Evolutionary conservation across 2,113 vertebrate species (phyloP).

Genomic region (Zonotrichia leucophrys): DNA sequence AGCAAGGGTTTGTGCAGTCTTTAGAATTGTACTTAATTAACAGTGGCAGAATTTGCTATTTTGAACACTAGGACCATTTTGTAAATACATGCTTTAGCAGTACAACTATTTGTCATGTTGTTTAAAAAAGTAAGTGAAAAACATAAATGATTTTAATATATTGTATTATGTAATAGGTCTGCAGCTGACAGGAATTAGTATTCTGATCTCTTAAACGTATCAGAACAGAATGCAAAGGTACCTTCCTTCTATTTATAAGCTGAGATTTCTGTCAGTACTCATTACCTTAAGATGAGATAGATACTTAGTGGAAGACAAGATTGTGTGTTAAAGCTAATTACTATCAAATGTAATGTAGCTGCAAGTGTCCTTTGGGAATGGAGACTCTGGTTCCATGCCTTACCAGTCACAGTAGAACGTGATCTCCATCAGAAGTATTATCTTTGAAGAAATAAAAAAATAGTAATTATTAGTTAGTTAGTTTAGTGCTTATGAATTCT

Average conservation of each 20-base stretch:
- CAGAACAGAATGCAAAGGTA: slow-evolving; percentile 59
- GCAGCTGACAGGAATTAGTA: slow-evolving; percentile 63
- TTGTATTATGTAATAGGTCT: slow-evolving; percentile 57
- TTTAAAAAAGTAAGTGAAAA: background rate
- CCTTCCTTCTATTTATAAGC: slow-evolving; percentile 67
- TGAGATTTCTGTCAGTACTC: slow-evolving; percentile 63
- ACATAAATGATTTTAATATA: background rate
- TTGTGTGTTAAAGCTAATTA: slow-evolving; percentile 59
- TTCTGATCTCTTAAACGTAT: slow-evolving; percentile 70
- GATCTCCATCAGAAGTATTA: background rate
- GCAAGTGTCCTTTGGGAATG: background rate
- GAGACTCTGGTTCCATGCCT: background rate
- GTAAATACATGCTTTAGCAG: background rate
- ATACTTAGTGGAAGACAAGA: slow-evolving; percentile 55
- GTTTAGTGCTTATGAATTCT: background rate
- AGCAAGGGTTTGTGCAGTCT: background rate
- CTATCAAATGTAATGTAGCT: slow-evolving; percentile 22
- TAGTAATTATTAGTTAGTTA: background rate
- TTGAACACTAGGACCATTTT: background rate
- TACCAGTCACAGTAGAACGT: background rate
- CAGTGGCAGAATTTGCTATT: background rate
- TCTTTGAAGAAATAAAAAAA: background rate
- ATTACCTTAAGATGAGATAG: slow-evolving; percentile 62
- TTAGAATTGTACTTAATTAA: background rate
- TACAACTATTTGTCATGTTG: background rate